Percentiles rank a stretch among this genome's conserved stretches.
phyloP scores from a whole-genome alignment of 2,888 invertebrate genomes.

The Amphipoea oculea region DNA sequence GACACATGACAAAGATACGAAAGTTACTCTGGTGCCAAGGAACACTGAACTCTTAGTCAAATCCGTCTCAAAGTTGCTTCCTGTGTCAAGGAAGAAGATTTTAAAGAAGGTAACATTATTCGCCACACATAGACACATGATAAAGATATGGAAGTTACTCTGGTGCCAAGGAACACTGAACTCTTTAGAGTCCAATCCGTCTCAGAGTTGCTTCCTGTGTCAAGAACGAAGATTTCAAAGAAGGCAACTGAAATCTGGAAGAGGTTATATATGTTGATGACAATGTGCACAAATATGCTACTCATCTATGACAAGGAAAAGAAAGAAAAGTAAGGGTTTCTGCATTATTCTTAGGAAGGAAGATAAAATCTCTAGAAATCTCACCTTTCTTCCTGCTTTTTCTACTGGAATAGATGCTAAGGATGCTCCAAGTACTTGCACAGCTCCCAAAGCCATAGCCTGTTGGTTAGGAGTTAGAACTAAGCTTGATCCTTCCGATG shows the following conservation, averaged over 20 bases:
- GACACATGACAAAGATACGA: background rate
- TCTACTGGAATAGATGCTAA: slow-evolving; percentile 83
- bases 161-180: background rate
- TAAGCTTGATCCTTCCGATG: slow-evolving; percentile 75
- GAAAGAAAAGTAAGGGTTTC: background rate
- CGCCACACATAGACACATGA: background rate
- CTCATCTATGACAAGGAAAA: background rate
- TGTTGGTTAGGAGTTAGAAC: slow-evolving; percentile 84
- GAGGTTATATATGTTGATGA: background rate
- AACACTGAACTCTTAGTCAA: background rate
- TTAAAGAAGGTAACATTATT: background rate
- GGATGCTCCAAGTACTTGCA: slow-evolving; percentile 82
- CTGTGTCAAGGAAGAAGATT: background rate
- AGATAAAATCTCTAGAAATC: background rate
- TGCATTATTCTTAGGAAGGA: background rate
- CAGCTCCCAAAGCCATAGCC: slow-evolving; percentile 84
- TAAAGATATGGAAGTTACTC: background rate
- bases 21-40: no score
- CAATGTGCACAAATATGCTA: background rate
- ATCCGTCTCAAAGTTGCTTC: background rate
- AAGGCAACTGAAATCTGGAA: background rate
- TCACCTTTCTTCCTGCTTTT: slow-evolving; percentile 83
- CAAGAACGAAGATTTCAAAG: background rate
- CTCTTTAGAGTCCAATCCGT: background rate
- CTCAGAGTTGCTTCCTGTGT: background rate